These are phyloP conservation scores for Pogona vitticeps DNA, from an alignment of 2,113 vertebrate species.

Conservation along the genomic window DNA sequence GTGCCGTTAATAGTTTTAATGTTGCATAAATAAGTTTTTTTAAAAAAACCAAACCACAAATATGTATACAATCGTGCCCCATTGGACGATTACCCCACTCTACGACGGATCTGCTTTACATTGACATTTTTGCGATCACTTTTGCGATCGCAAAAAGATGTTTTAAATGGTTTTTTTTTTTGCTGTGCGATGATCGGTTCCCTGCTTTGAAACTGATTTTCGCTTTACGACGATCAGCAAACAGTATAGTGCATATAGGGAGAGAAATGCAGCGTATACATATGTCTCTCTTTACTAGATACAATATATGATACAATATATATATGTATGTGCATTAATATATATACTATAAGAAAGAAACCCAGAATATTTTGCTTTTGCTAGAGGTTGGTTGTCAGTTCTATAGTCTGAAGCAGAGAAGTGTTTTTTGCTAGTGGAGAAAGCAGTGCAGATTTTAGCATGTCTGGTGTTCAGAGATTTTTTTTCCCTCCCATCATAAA, in stretches of 20 bases:
- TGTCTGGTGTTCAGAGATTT: constrained; percentile 73
- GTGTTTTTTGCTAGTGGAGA: constrained; percentile 19
- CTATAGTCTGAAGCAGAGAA: constrained; percentile 43
- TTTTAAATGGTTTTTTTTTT: too few species aligned
- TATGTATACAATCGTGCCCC: too few species aligned
- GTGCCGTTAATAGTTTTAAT: constrained; percentile 22
- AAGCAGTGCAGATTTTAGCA: constrained; percentile 67
- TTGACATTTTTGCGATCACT: too few species aligned
- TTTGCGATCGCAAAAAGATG: too few species aligned
- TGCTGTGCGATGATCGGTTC: too few species aligned
- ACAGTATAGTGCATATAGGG: constrained; percentile 10
- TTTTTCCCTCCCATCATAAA: constrained; percentile 78
- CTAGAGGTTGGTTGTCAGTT: constrained; percentile 11
- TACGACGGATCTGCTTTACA: too few species aligned
- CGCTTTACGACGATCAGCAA: too few species aligned
- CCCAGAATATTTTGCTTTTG: constrained; percentile 30
- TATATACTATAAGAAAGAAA: constrained; percentile 41
- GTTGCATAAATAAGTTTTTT: constrained; percentile 17
- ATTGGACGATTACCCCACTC: too few species aligned
- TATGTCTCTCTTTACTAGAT: neutral
- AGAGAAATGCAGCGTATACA: neutral
- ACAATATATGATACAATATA: too few species aligned
- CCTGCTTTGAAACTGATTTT: too few species aligned
- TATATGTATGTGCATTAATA: neutral
- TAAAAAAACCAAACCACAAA: constrained; percentile 4